These are phyloP conservation scores for Amia ocellicauda DNA, from an alignment of 2,113 vertebrate genomes.

Conservation along the genomic window DNA sequence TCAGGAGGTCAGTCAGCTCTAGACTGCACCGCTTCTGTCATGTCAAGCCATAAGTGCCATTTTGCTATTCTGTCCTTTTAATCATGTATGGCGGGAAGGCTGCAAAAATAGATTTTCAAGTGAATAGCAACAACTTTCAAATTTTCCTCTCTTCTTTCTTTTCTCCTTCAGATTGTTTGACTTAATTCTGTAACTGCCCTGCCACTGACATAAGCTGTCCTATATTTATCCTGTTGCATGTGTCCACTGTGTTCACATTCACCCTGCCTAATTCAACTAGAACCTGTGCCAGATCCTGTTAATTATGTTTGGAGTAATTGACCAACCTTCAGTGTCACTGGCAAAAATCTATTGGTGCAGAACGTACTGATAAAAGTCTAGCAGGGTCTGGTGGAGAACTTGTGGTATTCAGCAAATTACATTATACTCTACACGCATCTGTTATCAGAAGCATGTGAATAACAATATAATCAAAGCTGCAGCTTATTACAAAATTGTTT, in stretches of 20 bases:
- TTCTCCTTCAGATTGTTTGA: background rate
- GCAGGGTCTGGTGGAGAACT: background rate
- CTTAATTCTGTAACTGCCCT: constrained; percentile 1
- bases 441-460: constrained; percentile 19
- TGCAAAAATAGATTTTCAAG: background rate
- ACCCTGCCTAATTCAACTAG: constrained; percentile 17
- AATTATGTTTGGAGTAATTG: constrained; percentile 38
- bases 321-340: background rate
- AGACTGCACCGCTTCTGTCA: background rate
- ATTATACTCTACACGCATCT: constrained; percentile 9
- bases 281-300: constrained; percentile 25
- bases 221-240: constrained; percentile 20
- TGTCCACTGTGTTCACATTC: constrained; percentile 14
- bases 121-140: background rate
- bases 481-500: background rate
- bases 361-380: constrained; percentile 9
- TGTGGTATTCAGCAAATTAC: background rate
- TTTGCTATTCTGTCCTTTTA: background rate
- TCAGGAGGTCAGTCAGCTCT: background rate
- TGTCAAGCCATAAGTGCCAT: background rate
- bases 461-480: constrained; percentile 13
- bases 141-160: background rate
- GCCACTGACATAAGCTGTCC: background rate
- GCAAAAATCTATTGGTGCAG: constrained; percentile 18
- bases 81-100: background rate